Base-by-base conservation (phyloP, 2,888 invertebrate genomes). In the Limenitis camilla region DNA sequence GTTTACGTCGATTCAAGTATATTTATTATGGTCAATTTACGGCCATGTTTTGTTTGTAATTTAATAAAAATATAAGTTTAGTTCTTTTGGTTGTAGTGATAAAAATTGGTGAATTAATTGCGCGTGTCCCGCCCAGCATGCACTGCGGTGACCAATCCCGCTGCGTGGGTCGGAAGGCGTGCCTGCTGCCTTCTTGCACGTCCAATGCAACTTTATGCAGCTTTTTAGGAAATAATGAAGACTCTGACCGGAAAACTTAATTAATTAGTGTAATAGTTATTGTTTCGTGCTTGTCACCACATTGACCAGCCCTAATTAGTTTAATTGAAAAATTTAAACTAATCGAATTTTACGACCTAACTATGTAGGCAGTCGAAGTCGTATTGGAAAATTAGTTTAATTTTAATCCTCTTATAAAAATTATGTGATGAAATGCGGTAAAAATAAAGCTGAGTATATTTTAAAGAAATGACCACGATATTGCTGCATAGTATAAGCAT, bases 191-290 rank as follows among this genome's bases (percentile, higher is more conserved):
- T 46, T 59, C 33, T 36, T 29, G 56, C 61, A 62, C 62, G 68
- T 64, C 64, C 64, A 68, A 70, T 72, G 63, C 61, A 29, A 32
- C 62, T 63, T 78, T 19, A 19, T 19, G 19, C 19, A 19, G 1
- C 19, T 19, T 19, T 78, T 77, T 76, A 72, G 66, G 61, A 69
- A 74, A 72, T 71, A 72, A 76, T 76, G 74, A 72, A 63, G 66
- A 67, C 62, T 66, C 64, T 62, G 62, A 63, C 59, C 55, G 68
- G 69, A 72, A 79, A 71, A 69, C 72, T 61, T 70, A 74, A 78
- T 81, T 80, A 77, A 82, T 83, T 78, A 74, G 58, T 55, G 64
- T 73, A 75, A 78, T 78, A 72, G 75, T 74, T 66, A 76, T 74
- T 63, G 66, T 61, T 51, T 47, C 55, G 63, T 66, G 33, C 43